Conservation (phyloP, 2,888 invertebrate species). For the Corbicula japonica region DNA sequence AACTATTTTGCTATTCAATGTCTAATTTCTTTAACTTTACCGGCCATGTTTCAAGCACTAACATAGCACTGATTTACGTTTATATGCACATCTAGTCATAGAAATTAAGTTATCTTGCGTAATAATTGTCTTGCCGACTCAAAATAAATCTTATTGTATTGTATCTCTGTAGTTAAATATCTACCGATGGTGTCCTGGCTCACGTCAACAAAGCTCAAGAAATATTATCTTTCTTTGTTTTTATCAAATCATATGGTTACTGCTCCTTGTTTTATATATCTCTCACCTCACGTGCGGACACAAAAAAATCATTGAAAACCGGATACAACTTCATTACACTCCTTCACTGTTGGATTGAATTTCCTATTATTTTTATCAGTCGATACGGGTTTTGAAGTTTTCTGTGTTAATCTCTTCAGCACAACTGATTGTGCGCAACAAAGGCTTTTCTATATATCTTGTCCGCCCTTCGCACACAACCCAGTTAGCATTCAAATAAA, state of each 20-base stretch:
- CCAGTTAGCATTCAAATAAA: no score
- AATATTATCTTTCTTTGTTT: background rate
- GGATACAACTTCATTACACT: no score
- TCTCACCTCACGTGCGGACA: conserved; percentile 41
- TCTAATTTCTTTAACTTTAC: conserved; percentile 19
- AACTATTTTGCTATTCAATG: conserved; percentile 12
- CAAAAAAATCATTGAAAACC: no score
- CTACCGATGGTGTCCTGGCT: conserved; percentile 1
- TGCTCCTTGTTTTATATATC: conserved; percentile 44
- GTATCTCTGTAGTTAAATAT: conserved; percentile 10
- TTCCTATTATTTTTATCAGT: conserved; percentile 7
- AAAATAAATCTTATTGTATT: no score
- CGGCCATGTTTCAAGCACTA: conserved; percentile 26
- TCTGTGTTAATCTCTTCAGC: background rate
- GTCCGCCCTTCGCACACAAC: no score
- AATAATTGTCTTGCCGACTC: no score
- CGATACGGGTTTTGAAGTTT: conserved; percentile 2
- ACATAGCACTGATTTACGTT: conserved; percentile 51
- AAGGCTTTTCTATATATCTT: no score
- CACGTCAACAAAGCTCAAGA: conserved; percentile 14
- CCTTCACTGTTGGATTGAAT: no score
- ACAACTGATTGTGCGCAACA: no score
- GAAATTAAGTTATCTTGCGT: background rate
- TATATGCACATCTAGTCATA: conserved; percentile 10
- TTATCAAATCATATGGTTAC: conserved; percentile 23